Conservation (phyloP, 2,113 vertebrate species). For the Eurystomus gularis region DNA sequence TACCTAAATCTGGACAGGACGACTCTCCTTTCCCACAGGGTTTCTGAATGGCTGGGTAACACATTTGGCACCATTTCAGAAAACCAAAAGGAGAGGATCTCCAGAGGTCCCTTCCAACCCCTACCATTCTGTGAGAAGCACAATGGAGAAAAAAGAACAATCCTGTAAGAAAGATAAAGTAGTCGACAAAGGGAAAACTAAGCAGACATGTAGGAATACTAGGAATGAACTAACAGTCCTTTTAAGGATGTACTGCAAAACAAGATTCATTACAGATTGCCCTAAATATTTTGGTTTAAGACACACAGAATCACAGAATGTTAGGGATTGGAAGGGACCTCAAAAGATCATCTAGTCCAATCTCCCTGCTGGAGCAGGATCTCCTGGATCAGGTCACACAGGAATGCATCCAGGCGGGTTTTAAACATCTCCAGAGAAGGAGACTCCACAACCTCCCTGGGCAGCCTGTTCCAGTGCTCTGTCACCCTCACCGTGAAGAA, state of each 20-base stretch:
- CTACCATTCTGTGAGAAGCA: too few relatives aligned
- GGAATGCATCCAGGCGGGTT: too few relatives aligned
- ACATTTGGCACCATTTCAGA: neutral
- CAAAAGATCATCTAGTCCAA: too few relatives aligned
- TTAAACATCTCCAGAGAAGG: too few relatives aligned
- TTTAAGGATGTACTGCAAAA: constrained; percentile 45
- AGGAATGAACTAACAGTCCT: constrained; percentile 22
- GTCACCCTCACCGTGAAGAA: too few relatives aligned
- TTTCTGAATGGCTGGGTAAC: neutral
- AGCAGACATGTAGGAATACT: neutral
- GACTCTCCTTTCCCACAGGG: neutral
- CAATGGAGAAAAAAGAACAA: neutral
- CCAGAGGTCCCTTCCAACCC: too few relatives aligned
- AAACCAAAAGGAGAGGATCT: neutral
- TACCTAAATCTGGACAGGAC: neutral
- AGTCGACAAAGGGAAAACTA: neutral
- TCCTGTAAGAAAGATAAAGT: neutral
- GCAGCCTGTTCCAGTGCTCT: too few relatives aligned
- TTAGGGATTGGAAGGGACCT: too few relatives aligned
- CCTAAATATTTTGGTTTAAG: constrained; percentile 32
- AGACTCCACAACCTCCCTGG: too few relatives aligned
- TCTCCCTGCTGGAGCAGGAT: too few relatives aligned
- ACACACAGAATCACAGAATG: too few relatives aligned
- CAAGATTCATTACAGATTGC: constrained; percentile 4
- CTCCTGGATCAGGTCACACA: too few relatives aligned